Evolutionary conservation across 1,140 invertebrate genomes (phyloP).

Genomic region (Euwallacea fornicatus): DNA sequence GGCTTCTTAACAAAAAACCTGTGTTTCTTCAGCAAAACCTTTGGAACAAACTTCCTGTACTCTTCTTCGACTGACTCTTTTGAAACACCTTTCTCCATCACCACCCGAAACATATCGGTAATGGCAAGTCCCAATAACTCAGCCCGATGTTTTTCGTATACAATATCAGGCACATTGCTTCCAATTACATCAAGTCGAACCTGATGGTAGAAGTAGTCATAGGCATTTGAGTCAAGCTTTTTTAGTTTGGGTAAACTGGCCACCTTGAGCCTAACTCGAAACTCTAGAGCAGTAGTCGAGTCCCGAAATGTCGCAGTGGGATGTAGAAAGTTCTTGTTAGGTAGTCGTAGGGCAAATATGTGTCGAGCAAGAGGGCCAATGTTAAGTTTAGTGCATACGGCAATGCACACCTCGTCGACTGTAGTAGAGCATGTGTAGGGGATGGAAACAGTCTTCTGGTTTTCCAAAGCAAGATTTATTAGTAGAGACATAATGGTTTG

Average conservation of each 20-base stretch:
- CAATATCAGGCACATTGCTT: conserved; percentile 75
- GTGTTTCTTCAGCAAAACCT: conserved; percentile 72
- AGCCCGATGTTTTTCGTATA: conserved; percentile 71
- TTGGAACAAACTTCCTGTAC: conserved; percentile 80
- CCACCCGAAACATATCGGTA: conserved; percentile 80
- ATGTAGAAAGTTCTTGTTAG: conserved; percentile 63
- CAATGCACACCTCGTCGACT: conserved; percentile 73
- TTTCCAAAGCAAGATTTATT: conserved; percentile 50
- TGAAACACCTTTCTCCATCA: conserved; percentile 68
- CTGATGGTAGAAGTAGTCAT: conserved; percentile 86
- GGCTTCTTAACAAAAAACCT: conserved; percentile 74
- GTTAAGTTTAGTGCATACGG: conserved; percentile 66
- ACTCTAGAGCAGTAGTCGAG: conserved; percentile 65
- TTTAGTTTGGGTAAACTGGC: conserved; percentile 65
- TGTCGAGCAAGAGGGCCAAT: conserved; percentile 76
- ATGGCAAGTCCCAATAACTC: conserved; percentile 80
- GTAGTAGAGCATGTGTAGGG: conserved; percentile 51
- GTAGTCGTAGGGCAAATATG: conserved; percentile 71
- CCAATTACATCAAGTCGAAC: conserved; percentile 75
- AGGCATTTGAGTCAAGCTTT: conserved; percentile 70
- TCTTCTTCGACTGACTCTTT: conserved; percentile 69
- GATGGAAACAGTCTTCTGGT: conserved; percentile 51
- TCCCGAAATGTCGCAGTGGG: conserved; percentile 58
- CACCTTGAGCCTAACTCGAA: conserved; percentile 77
- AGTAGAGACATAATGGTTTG: conserved; percentile 25